Evolutionary conservation across 2,113 vertebrate species (phyloP).

Genomic region (Spheniscus mendiculus): DNA sequence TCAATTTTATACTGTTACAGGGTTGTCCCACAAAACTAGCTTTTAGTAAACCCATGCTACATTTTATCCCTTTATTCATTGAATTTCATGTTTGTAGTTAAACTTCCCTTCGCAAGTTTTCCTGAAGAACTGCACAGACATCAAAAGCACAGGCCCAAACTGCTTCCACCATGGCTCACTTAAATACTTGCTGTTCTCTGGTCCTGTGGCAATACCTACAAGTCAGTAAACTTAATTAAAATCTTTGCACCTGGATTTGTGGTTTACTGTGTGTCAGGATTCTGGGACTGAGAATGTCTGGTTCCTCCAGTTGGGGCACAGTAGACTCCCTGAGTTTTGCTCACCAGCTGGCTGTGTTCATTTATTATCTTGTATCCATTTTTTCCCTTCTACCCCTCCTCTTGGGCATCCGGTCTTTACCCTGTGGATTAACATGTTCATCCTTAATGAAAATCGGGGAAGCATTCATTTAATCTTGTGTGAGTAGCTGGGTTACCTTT

Average conservation of each 20-base stretch:
- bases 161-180: background rate
- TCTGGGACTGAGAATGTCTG: background rate
- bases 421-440: background rate
- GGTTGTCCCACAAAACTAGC: background rate
- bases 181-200: background rate
- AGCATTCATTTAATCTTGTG: background rate
- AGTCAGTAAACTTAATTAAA: background rate
- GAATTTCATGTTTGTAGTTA: background rate
- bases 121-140: background rate
- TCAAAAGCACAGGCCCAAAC: background rate
- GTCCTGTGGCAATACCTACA: background rate
- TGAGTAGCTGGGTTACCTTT: background rate
- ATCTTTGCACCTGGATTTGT: background rate
- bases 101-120: background rate
- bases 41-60: background rate
- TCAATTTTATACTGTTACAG: background rate
- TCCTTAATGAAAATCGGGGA: background rate
- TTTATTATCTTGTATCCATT: background rate
- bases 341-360: background rate
- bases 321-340: background rate
- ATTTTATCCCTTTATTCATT: background rate
- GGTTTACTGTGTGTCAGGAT: fast-evolving
- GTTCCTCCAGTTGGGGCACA: background rate
- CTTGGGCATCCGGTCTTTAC: background rate
- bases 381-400: background rate